Conservation (phyloP, 2,888 invertebrate genomes). For the Phoenoteleia sp. region DNA sequence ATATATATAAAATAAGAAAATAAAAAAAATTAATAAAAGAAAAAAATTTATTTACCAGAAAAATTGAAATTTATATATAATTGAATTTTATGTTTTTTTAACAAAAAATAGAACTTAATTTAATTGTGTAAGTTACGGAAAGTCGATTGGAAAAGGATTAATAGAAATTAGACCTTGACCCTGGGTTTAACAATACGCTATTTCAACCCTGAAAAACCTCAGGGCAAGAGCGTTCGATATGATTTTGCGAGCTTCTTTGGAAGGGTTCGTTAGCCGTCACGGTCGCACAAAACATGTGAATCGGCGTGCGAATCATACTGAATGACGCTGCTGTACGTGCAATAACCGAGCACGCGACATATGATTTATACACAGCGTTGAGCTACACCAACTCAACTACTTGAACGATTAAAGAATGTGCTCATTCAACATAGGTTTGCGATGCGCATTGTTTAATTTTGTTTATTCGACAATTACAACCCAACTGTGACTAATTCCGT, state of each 20-base stretch:
- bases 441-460: background rate
- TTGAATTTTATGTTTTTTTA: no score
- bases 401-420: background rate
- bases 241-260: conserved; percentile 8
- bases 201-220: conserved; percentile 13
- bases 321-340: conserved; percentile 29
- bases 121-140: no score
- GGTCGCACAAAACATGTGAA: conserved; percentile 19
- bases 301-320: conserved; percentile 31
- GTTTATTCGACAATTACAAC: conserved; percentile 20
- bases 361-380: conserved; percentile 15
- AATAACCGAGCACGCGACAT: conserved; percentile 43
- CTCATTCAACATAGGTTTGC: background rate
- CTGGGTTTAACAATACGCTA: background rate
- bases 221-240: conserved; percentile 8
- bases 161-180: conserved; percentile 23
- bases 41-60: no score
- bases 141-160: no score
- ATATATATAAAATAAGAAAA: no score
- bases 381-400: background rate
- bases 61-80: no score
- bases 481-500: conserved; percentile 31
- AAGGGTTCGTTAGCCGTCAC: conserved; percentile 44
- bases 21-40: no score
- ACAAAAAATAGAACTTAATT: no score